Evolutionary conservation across 1,140 invertebrate genomes (phyloP).

Genomic region (Leptinotarsa lineolata): DNA sequence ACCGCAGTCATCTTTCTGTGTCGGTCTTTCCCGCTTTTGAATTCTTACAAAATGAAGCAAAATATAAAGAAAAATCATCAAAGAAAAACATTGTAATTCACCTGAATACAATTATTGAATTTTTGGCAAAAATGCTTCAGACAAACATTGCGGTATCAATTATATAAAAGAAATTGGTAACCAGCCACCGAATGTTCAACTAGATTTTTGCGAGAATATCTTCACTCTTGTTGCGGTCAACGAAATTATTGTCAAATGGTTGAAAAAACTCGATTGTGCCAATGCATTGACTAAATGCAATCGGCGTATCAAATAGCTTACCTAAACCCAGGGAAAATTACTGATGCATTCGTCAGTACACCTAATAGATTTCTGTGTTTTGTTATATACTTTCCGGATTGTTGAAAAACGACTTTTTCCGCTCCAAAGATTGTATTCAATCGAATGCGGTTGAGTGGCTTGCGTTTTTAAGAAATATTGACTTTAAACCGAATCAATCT

Average conservation of each 20-base stretch:
- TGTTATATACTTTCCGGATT: constrained; percentile 24
- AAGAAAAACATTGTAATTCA: too few species aligned
- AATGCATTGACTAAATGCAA: background rate
- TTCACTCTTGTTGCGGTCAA: background rate
- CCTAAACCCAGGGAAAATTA: constrained; percentile 8
- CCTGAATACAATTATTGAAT: too few species aligned
- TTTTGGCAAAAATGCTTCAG: too few species aligned
- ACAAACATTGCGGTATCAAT: background rate
- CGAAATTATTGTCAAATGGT: background rate
- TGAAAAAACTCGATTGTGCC: background rate
- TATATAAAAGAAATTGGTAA: background rate
- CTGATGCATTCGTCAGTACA: constrained; percentile 24
- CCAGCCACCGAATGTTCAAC: background rate
- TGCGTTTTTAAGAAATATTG: constrained; percentile 31
- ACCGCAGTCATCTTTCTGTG: too few species aligned
- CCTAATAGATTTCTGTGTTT: constrained; percentile 11
- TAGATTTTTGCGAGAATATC: background rate
- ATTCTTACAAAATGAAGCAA: too few species aligned
- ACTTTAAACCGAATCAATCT: constrained; percentile 24
- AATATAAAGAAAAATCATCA: too few species aligned
- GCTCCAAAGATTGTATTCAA: constrained; percentile 26
- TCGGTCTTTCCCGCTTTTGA: too few species aligned
- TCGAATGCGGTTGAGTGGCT: constrained; percentile 27
- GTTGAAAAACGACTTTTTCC: constrained; percentile 22
- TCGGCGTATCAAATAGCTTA: background rate